A percentile compares a stretch with the other conserved stretches of the same genome.
Conservation (phyloP, 2,113 vertebrate genomes). For the Phaetusa simplex region DNA sequence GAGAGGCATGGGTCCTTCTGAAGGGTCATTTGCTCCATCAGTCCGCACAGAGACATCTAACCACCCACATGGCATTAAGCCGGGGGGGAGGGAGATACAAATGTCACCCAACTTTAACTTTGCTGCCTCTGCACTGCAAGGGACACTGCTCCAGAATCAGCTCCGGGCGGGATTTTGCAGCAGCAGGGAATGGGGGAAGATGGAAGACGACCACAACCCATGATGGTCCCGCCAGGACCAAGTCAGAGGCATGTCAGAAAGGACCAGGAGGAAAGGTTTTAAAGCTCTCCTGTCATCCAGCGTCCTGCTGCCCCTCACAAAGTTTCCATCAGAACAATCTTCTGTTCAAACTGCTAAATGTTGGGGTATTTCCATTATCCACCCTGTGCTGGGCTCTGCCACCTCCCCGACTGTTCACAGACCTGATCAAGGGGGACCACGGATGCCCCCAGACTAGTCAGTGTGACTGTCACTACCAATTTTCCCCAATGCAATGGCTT, state of each 20-base stretch:
- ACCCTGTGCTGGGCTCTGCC: neutral
- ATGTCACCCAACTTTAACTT: neutral
- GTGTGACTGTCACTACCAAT: fast-evolving
- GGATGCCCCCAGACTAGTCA: neutral
- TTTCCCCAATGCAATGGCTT: fast-evolving
- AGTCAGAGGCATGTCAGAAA: neutral
- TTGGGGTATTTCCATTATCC: fast-evolving
- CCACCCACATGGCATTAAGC: fast-evolving
- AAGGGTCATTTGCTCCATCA: neutral
- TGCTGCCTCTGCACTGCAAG: neutral
- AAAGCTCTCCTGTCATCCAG: neutral
- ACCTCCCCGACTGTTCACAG: neutral
- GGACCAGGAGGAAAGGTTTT: neutral
- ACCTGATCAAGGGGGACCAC: fast-evolving
- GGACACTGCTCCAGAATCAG: neutral
- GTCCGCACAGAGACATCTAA: neutral
- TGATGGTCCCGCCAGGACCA: neutral
- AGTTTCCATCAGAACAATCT: neutral
- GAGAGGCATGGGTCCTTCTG: neutral
- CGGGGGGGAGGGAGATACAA: neutral
- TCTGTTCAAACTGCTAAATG: neutral
- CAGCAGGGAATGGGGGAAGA: neutral
- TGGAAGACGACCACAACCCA: neutral
- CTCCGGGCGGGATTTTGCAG: neutral
- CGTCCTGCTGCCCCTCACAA: neutral